Base-by-base conservation (phyloP, 2,888 invertebrate species). In the Heliconius hortense region DNA sequence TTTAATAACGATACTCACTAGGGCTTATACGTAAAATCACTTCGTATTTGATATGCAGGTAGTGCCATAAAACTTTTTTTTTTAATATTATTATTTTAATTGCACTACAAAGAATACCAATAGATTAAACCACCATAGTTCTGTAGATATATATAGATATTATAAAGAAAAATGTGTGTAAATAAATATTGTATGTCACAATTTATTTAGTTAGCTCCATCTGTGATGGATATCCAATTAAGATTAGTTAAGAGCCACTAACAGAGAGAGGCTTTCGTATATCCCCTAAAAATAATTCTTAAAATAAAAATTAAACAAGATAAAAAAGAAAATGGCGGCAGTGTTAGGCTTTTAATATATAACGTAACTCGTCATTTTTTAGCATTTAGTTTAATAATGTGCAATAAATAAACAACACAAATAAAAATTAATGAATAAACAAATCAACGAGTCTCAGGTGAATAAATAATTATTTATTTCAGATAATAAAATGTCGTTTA, bases 101-200 rank as follows among this genome's bases (percentile, higher is more conserved):
- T 69, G 76, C 73, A 73, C 73, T 66, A 68, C 62, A 72, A 75
- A 24, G 21, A 76, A 76, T 80, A 80, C 78, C 78, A 78, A 76
- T 78, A 80, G 79, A 79, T 76, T 73, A 77, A 62, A 74, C 64
- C 72, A 73, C 56, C 73, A 28, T 74, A 74, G 63, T 76, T 75
- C 60, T 78, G 77, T 80, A 81, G 80, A 69, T 81, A 81, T 81
- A 81, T 73, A 75, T 70, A 77, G 72, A 77, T 76, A 39, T 13
- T 66, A 59, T 70, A 62, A 43, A 56, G 24, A 21, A 35, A 35
- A 35, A 62, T 77, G 66, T 76, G 77, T 81, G 81, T 81, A 81
- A 80, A 81, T 81, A 81, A 79, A 79, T 80, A 77, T 73, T 78
- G 71, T 71, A 71, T 73, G 77, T 79, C 78, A 76, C 78, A 79